Conservation (phyloP, 2,113 vertebrate species). For the Callaeas wilsoni region DNA sequence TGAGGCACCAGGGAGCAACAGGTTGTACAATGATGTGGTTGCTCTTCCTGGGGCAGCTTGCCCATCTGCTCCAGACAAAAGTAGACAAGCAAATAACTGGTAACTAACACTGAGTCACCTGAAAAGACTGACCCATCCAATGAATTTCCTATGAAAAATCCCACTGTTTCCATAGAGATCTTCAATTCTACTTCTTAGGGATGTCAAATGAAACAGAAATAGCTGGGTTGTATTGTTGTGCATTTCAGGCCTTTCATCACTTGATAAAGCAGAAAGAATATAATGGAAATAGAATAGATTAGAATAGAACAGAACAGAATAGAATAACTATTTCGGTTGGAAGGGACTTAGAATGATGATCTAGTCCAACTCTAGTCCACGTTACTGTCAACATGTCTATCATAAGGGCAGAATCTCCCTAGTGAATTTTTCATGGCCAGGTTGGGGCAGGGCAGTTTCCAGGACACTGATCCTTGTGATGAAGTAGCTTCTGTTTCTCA, state of each 20-base stretch:
- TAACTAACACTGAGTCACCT: neutral
- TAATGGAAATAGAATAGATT: neutral
- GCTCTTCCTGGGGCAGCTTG: neutral
- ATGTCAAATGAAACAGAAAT: conserved; percentile 4
- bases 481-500: neutral
- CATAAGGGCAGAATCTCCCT: neutral
- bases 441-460: neutral
- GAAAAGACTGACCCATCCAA: neutral
- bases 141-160: neutral
- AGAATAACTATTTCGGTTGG: neutral
- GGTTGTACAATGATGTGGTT: neutral
- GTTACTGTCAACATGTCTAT: neutral
- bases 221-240: neutral
- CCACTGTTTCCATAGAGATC: conserved; percentile 22
- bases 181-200: neutral
- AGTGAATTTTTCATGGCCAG: neutral
- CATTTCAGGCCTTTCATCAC: neutral
- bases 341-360: neutral
- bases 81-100: neutral
- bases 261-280: neutral
- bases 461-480: neutral
- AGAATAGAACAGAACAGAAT: neutral
- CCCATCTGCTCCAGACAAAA: neutral
- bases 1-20: neutral
- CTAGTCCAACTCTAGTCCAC: neutral